Conservation (phyloP, 1,140 invertebrate genomes). For the Venturia canescens region DNA sequence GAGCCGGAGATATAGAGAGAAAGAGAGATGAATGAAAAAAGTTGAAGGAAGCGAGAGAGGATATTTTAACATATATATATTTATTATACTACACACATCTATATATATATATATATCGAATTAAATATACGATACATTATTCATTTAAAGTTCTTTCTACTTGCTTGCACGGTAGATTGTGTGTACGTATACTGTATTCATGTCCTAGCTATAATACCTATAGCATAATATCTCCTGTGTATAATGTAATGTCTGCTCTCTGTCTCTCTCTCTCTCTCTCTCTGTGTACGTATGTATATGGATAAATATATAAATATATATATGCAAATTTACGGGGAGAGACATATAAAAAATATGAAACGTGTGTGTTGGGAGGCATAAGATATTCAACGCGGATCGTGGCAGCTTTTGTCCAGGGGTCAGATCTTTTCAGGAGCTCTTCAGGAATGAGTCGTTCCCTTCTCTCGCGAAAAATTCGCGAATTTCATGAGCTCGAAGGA, state of each 20-base stretch:
- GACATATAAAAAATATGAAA: background rate
- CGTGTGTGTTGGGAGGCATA: background rate
- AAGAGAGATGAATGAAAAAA: conserved; percentile 38
- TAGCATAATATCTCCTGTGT: conserved; percentile 27
- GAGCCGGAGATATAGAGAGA: conserved; percentile 32
- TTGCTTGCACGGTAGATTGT: conserved; percentile 69
- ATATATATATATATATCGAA: conserved; percentile 68
- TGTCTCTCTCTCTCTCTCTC: too few species aligned
- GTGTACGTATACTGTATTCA: conserved; percentile 52
- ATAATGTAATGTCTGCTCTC: conserved; percentile 55
- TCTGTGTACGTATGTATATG: too few species aligned
- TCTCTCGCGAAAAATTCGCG: background rate
- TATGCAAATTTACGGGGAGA: too few species aligned
- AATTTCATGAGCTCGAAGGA: background rate
- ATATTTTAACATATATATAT: conserved; percentile 50
- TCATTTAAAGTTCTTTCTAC: conserved; percentile 77
- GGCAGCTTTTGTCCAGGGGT: background rate
- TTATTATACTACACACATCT: conserved; percentile 9
- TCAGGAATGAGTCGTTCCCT: background rate
- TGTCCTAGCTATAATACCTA: conserved; percentile 28
- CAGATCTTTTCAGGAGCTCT: background rate
- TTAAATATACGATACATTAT: conserved; percentile 79
- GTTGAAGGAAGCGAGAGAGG: conserved; percentile 25
- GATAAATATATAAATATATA: too few species aligned
- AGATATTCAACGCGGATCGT: background rate